Evolutionary conservation across 1,140 invertebrate genomes (phyloP).

Genomic region (Cydia pomonella): DNA sequence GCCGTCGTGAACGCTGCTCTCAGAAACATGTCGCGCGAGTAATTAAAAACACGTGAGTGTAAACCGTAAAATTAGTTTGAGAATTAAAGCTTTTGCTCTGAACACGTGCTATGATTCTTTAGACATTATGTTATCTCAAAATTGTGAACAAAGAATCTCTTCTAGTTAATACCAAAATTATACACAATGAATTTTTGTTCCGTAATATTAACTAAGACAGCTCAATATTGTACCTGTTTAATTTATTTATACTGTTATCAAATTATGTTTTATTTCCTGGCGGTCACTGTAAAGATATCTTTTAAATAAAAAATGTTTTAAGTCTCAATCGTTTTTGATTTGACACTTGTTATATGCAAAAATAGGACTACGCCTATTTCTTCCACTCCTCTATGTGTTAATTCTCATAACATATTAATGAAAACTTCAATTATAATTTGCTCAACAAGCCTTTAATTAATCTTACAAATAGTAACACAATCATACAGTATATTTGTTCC

Average conservation of each 20-base stretch:
- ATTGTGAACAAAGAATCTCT: background rate
- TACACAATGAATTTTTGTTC: background rate
- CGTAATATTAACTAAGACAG: background rate
- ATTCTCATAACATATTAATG: background rate
- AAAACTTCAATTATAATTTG: background rate
- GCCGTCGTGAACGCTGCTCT: too few relatives aligned
- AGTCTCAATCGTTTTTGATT: background rate
- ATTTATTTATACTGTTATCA: constrained; percentile 31
- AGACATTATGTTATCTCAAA: background rate
- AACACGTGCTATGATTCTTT: background rate
- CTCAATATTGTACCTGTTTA: constrained; percentile 34
- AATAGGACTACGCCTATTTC: too few relatives aligned
- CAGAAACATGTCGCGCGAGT: too few relatives aligned
- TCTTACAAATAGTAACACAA: constrained; percentile 37
- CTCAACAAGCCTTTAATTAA: background rate
- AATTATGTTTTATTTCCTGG: background rate
- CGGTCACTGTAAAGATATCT: background rate
- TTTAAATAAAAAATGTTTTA: background rate
- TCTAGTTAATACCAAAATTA: constrained; percentile 1
- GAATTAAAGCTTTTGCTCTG: background rate
- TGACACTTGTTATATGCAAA: too few relatives aligned
- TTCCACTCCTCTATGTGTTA: too few relatives aligned
- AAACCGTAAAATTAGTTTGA: too few relatives aligned
- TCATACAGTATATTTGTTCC: constrained; percentile 14
- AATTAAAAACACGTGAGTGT: too few relatives aligned